A percentile compares a stretch with the other conserved stretches of the same genome.
phyloP scores from a whole-genome alignment of 2,888 invertebrate species.

The Dysmachus trigonus region DNA sequence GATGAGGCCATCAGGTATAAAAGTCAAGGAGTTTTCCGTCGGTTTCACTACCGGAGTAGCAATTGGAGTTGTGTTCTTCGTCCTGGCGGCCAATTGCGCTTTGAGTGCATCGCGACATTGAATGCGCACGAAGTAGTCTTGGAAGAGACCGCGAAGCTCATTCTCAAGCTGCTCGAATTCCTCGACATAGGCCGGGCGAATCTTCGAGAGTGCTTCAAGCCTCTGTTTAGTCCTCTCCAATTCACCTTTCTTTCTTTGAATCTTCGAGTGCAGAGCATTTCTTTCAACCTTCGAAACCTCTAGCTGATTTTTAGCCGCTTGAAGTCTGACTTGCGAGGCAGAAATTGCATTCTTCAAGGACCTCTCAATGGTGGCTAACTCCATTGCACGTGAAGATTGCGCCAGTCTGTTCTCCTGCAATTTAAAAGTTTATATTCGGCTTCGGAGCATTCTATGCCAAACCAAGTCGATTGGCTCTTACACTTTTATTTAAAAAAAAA shows the following conservation, averaged over 20 bases:
- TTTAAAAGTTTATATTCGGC: neutral
- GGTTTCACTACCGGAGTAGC: constrained; percentile 59
- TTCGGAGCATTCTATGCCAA: too few species aligned
- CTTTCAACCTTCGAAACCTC: constrained; percentile 89
- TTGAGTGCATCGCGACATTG: constrained; percentile 90
- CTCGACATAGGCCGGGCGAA: constrained; percentile 95
- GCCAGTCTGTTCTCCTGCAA: constrained; percentile 76
- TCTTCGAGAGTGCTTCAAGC: constrained; percentile 91
- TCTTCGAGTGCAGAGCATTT: constrained; percentile 87
- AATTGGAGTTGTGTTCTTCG: constrained; percentile 56
- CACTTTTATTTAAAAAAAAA: too few species aligned
- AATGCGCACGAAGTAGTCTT: constrained; percentile 86
- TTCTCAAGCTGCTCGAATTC: constrained; percentile 90
- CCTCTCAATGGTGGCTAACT: constrained; percentile 82
- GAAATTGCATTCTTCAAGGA: constrained; percentile 80
- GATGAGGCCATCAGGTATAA: constrained; percentile 61
- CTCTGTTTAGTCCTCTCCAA: constrained; percentile 93
- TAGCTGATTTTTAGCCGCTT: constrained; percentile 78
- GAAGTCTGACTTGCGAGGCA: constrained; percentile 74
- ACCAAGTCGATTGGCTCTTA: too few species aligned
- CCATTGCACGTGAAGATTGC: constrained; percentile 84
- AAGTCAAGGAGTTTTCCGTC: constrained; percentile 59
- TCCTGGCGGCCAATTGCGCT: constrained; percentile 73
- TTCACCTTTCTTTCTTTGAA: constrained; percentile 89
- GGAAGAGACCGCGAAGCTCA: constrained; percentile 84